Conservation (phyloP, 2,797 vertebrate genomes). For the Phrynocephalus vlangalii region DNA sequence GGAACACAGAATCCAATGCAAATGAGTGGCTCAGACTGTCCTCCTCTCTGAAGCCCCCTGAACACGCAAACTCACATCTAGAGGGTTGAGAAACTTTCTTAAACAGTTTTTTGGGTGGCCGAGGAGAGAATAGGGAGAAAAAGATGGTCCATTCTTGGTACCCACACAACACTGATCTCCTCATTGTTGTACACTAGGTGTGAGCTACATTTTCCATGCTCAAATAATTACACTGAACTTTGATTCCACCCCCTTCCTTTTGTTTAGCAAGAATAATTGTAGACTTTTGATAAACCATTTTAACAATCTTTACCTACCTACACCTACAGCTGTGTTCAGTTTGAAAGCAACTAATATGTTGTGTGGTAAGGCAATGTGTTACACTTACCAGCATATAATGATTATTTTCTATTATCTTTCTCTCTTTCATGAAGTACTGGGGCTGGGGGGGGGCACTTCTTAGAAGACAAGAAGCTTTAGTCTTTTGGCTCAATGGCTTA, state of each 20-base stretch:
- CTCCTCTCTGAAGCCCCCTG: too few relatives aligned
- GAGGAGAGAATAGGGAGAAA: too few relatives aligned
- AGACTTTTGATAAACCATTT: not conserved
- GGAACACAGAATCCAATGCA: too few relatives aligned
- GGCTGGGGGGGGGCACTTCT: not conserved
- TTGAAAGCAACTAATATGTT: conserved; percentile 1
- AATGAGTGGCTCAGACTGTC: too few relatives aligned
- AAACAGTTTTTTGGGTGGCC: too few relatives aligned
- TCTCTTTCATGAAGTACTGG: not conserved
- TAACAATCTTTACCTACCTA: not conserved
- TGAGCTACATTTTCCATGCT: too few relatives aligned
- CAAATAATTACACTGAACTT: too few relatives aligned
- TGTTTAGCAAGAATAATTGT: not conserved
- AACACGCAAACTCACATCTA: too few relatives aligned
- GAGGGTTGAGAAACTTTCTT: too few relatives aligned
- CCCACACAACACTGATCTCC: too few relatives aligned
- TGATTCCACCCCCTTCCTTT: not conserved
- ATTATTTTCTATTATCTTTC: not conserved
- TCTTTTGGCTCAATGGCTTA: conserved; percentile 55
- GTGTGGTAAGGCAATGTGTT: not conserved
- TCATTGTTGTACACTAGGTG: too few relatives aligned
- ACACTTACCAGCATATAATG: conserved; percentile 35
- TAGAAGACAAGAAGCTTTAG: conserved; percentile 29
- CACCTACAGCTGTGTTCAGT: not conserved
- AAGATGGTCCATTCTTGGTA: too few relatives aligned